Conservation (phyloP, 2,113 vertebrate species). For the Crotalus tigris region DNA sequence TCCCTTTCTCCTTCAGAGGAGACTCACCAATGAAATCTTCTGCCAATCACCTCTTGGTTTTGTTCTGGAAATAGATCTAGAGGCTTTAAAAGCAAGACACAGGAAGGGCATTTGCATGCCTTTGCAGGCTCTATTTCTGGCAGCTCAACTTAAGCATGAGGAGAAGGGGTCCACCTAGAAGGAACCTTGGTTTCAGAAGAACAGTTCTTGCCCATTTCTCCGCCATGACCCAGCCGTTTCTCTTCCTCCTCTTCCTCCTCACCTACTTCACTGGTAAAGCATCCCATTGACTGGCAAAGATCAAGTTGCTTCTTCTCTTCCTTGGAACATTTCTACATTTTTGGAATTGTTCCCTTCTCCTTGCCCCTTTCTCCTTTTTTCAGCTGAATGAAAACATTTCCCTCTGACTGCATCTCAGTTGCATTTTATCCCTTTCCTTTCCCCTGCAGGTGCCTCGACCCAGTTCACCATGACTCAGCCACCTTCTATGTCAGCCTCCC, state of each 20-base stretch:
- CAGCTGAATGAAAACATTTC: fast-evolving
- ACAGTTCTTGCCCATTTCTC: neutral
- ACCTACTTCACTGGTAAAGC: neutral
- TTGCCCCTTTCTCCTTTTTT: neutral
- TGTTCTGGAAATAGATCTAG: neutral
- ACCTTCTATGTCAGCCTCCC: neutral
- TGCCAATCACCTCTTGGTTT: neutral
- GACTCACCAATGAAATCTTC: neutral
- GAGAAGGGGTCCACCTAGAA: neutral
- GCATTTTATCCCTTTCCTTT: neutral
- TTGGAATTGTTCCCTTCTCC: neutral
- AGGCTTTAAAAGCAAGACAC: neutral
- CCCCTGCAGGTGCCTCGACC: neutral
- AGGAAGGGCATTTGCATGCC: neutral
- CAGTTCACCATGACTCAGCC: neutral
- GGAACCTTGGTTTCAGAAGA: neutral
- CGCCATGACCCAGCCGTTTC: neutral
- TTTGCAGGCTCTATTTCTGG: neutral
- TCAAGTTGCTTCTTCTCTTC: neutral
- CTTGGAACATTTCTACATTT: neutral
- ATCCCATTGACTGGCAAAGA: neutral
- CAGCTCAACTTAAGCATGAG: neutral
- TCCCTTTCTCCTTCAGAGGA: neutral
- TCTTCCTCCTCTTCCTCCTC: neutral
- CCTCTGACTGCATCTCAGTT: neutral